Conservation (phyloP, 2,113 vertebrate species). For the Thermophis baileyi region DNA sequence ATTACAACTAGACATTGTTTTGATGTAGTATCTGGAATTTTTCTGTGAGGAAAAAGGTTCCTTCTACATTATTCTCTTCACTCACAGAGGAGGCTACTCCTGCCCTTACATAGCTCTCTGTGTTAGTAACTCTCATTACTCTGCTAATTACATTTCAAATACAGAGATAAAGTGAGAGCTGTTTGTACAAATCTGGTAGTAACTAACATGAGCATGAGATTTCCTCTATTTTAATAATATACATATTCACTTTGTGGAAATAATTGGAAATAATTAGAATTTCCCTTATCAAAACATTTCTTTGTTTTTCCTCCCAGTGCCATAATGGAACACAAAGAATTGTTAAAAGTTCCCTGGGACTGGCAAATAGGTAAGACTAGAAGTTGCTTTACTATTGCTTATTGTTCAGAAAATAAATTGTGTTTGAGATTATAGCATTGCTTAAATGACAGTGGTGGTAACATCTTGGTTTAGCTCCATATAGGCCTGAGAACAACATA, state of each 20-base stretch:
- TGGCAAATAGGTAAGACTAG: constrained; percentile 91
- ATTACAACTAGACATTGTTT: neutral
- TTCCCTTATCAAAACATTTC: constrained; percentile 38
- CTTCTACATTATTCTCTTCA: neutral
- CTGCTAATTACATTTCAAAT: constrained; percentile 36
- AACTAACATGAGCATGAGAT: constrained; percentile 23
- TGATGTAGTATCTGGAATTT: neutral
- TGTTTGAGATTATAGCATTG: neutral
- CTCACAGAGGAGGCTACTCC: neutral
- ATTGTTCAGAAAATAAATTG: neutral
- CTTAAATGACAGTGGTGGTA: neutral
- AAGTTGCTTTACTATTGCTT: constrained; percentile 14
- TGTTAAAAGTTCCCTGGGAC: constrained; percentile 92
- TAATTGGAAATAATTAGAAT: constrained; percentile 34
- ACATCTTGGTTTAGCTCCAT: neutral
- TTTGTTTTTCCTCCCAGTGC: constrained; percentile 75
- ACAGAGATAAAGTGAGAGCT: neutral
- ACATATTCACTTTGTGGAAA: constrained; percentile 38
- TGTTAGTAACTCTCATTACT: constrained; percentile 13
- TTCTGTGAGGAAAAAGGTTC: neutral
- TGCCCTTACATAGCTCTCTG: constrained; percentile 29
- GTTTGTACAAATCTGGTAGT: constrained; percentile 40
- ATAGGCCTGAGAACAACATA: neutral
- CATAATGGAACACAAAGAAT: constrained; percentile 96
- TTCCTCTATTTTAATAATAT: constrained; percentile 1